Conservation (phyloP, 1,140 invertebrate species). For the Drosophila azteca region DNA sequence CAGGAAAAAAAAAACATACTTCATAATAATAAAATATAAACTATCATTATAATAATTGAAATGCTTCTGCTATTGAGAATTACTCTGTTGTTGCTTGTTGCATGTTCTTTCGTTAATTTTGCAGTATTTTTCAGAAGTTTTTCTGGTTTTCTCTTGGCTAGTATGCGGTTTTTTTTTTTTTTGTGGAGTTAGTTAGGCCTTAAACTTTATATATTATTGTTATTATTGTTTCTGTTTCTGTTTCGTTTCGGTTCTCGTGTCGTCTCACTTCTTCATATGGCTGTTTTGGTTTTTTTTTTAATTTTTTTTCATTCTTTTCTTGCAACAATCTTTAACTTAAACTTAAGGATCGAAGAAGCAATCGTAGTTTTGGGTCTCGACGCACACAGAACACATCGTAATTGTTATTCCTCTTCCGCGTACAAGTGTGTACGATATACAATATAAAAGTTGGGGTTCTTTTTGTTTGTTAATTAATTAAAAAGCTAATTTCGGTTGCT, state of each 20-base stretch:
- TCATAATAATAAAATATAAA: conserved; percentile 48
- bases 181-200: conserved; percentile 61
- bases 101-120: conserved; percentile 10
- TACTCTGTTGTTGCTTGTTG: conserved; percentile 23
- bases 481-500: conserved; percentile 69
- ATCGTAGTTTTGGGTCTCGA: conserved; percentile 1
- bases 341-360: conserved; percentile 54
- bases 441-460: conserved; percentile 52
- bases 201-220: conserved; percentile 40
- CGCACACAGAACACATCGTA: conserved; percentile 29
- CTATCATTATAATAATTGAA: conserved; percentile 47
- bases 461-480: conserved; percentile 57
- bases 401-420: conserved; percentile 17
- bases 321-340: conserved; percentile 46
- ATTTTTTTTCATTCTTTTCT: conserved; percentile 28
- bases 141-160: conserved; percentile 60
- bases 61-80: conserved; percentile 53
- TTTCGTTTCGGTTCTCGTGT: conserved; percentile 59
- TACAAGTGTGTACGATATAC: conserved; percentile 20
- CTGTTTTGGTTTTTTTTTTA: conserved; percentile 32
- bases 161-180: conserved; percentile 54
- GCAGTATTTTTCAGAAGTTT: conserved; percentile 16
- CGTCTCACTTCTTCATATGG: conserved; percentile 40
- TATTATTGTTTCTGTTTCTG: conserved; percentile 42
- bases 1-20: conserved; percentile 36